Evolutionary conservation across 2,797 vertebrate species (phyloP).

Genomic region (Lates japonicus): DNA sequence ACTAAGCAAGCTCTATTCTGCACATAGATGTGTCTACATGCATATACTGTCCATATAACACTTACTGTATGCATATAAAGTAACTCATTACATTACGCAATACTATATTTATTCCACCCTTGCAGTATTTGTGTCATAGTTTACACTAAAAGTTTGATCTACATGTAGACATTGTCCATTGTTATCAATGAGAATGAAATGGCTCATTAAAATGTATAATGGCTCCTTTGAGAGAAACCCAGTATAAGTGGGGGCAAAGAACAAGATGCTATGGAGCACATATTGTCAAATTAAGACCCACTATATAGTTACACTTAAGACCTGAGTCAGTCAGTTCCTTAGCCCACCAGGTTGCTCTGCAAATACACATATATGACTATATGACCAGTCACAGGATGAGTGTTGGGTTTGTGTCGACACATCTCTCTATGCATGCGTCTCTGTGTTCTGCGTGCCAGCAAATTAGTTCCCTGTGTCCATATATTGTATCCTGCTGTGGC

Average conservation of each 20-base stretch:
- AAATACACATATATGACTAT: neutral
- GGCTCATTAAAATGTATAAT: neutral
- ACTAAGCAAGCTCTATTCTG: neutral
- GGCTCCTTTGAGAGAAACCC: neutral
- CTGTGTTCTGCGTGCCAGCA: neutral
- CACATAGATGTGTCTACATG: neutral
- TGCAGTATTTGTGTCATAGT: neutral
- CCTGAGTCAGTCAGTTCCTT: neutral
- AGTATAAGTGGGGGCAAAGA: neutral
- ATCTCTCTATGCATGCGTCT: neutral
- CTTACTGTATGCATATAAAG: neutral
- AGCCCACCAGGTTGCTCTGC: neutral
- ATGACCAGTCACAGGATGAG: neutral
- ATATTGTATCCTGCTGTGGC: neutral
- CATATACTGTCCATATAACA: neutral
- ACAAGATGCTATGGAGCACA: neutral
- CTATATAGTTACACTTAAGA: neutral
- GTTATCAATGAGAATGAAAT: neutral
- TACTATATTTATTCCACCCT: neutral
- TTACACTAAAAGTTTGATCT: neutral
- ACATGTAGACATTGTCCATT: neutral
- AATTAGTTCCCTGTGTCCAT: neutral
- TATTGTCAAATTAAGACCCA: neutral
- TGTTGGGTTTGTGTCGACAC: neutral
- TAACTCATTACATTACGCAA: neutral